A percentile compares a stretch with the other conserved stretches of the same genome.
phyloP scores from a whole-genome alignment of 2,888 invertebrate genomes.

The Stegana nigrithorax region DNA sequence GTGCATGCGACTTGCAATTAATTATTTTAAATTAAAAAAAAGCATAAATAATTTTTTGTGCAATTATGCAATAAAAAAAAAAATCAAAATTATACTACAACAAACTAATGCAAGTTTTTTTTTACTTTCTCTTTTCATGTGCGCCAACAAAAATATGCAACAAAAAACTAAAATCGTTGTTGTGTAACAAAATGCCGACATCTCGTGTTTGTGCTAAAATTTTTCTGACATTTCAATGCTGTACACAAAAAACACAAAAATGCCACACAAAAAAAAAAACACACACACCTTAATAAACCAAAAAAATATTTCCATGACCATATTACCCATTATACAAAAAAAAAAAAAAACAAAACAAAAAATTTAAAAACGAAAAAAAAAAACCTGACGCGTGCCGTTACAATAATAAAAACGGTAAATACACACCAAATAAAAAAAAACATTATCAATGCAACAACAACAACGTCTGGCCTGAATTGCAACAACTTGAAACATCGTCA shows the following conservation, averaged over 20 bases:
- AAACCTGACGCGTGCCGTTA: not conserved
- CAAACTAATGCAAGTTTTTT: not conserved
- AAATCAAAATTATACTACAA: not conserved
- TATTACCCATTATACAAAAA: not conserved
- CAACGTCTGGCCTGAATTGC: conserved; percentile 40
- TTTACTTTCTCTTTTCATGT: conserved; percentile 13
- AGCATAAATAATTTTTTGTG: too few relatives aligned
- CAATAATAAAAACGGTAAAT: not conserved
- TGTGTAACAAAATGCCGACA: conserved; percentile 22
- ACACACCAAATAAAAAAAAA: too few relatives aligned
- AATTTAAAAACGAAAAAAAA: not conserved
- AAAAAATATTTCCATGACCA: not conserved
- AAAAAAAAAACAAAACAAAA: conserved; percentile 3
- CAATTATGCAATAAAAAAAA: conserved; percentile 19
- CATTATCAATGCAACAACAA: not conserved
- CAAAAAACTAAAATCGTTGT: conserved; percentile 15
- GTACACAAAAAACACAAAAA: not conserved
- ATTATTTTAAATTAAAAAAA: too few relatives aligned
- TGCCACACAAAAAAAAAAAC: not conserved
- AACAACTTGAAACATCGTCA: conserved; percentile 1
- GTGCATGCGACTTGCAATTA: conserved; percentile 6
- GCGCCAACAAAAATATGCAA: conserved; percentile 35
- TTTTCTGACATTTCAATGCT: conserved; percentile 22
- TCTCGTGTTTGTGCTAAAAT: not conserved
- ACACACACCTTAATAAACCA: not conserved